phyloP scores from a whole-genome alignment of 2,888 invertebrate genomes.

The Epicampocera succincta region DNA sequence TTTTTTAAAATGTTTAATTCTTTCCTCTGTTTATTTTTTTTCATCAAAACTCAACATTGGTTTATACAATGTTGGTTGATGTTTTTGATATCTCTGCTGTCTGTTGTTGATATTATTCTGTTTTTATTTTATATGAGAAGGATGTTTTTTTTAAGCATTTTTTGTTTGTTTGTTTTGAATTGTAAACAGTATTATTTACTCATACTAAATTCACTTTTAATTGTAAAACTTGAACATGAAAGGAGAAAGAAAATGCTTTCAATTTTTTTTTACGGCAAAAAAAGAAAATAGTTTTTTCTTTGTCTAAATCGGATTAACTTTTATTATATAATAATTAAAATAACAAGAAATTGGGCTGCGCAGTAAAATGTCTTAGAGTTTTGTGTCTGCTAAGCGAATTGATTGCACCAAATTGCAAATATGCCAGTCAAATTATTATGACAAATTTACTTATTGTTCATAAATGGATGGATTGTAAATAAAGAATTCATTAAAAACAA shows the following conservation, averaged over 20 bases:
- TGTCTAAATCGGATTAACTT: no score
- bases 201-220: constrained; percentile 46
- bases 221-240: constrained; percentile 29
- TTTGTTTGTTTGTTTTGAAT: constrained; percentile 21
- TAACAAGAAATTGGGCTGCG: no score
- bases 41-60: constrained; percentile 52
- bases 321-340: no score
- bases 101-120: constrained; percentile 52
- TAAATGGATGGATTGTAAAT: no score
- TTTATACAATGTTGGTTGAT: constrained; percentile 43
- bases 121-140: not conserved
- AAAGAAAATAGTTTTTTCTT: no score
- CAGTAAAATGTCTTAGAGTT: no score
- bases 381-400: no score
- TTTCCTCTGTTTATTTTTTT: constrained; percentile 51
- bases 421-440: no score
- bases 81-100: constrained; percentile 63
- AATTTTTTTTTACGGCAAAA: not conserved
- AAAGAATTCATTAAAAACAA: no score
- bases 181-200: constrained; percentile 46
- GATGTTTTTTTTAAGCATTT: constrained; percentile 13
- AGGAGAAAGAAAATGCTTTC: not conserved
- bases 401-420: no score
- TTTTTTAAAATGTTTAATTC: not conserved
- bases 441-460: no score